Evolutionary conservation across 1,140 invertebrate genomes (phyloP), one percentile per base, ranked within the genome.

Genomic region (Conus betulinus): DNA sequence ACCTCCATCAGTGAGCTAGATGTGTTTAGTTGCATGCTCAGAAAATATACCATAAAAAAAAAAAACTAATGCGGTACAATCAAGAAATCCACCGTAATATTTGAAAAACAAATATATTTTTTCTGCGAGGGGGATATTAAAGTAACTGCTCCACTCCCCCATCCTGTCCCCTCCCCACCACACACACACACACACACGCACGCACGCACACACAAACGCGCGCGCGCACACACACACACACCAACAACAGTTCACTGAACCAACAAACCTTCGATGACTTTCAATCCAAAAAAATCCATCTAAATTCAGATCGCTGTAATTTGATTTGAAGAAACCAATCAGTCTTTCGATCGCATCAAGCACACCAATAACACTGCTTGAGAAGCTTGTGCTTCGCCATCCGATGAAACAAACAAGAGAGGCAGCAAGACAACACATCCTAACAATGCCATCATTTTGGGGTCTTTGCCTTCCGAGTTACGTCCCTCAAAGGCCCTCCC

Each of bases 271-370:
- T 93, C 92, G 7, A 93, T 52, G 57, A 92, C 89, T 81, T 91
- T 87, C 20, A 93, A 87, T n/a, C 93, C 93, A 88, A 91, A 93
- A 23, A 93, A 63, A 10, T 92, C 93, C 85, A n/a, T 93, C 93
- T 4, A 93, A 74, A 76, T 92, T 93, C n/a, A 92, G 74, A 15
- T 91, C 81, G 55, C 88, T 76, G 78, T 90, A 90, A 78, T 88
- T 92, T 25, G 63, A 67, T 51, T 91, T 90, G 88, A 90, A 93
- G 82, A 90, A 92, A 7, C 79, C 52, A 8, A 92, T 81, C 23
- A 93, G 52, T 53, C 89, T 92, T 67, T 92, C 91, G 8, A 93
- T 51, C 13, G 90, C 89, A 57, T 67, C 27, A 6, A 89, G 15
- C 20, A 89, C 88, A 67, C 67, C 25, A 67, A 20, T 5, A 85